These are phyloP conservation scores for Narcine bancroftii DNA, from an alignment of 2,113 vertebrate species.

Conservation along the genomic window DNA sequence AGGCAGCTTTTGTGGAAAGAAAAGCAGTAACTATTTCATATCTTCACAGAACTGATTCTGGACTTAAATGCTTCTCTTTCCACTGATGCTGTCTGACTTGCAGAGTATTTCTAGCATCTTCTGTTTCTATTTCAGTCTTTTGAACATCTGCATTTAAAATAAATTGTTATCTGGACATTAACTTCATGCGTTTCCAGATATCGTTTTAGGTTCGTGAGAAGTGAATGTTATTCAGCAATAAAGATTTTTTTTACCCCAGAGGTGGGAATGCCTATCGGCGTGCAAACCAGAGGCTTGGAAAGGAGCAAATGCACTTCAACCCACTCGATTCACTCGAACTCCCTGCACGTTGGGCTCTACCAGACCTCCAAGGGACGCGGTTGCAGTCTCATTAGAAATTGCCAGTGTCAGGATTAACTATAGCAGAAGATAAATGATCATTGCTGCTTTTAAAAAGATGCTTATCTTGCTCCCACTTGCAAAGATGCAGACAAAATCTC, in stretches of 20 bases:
- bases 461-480: conserved; percentile 29
- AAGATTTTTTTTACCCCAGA: not conserved
- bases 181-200: too few species aligned
- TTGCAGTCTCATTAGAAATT: conserved; percentile 23
- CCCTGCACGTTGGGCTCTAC: not conserved
- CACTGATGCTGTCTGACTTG: too few species aligned
- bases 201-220: too few species aligned
- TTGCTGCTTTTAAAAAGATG: conserved; percentile 26
- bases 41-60: too few species aligned
- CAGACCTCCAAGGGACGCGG: conserved; percentile 13
- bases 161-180: too few species aligned
- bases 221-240: not conserved
- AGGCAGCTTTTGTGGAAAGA: too few species aligned
- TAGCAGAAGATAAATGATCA: conserved; percentile 28
- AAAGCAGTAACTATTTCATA: too few species aligned
- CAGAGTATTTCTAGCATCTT: too few species aligned
- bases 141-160: too few species aligned
- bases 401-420: conserved; percentile 34
- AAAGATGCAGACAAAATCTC: conserved; percentile 16
- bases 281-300: not conserved
- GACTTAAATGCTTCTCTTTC: too few species aligned
- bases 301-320: not conserved
- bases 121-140: too few species aligned
- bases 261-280: not conserved
- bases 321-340: not conserved